Evolutionary conservation across 2,797 vertebrate genomes (phyloP).

Genomic region (Malurus splendens): DNA sequence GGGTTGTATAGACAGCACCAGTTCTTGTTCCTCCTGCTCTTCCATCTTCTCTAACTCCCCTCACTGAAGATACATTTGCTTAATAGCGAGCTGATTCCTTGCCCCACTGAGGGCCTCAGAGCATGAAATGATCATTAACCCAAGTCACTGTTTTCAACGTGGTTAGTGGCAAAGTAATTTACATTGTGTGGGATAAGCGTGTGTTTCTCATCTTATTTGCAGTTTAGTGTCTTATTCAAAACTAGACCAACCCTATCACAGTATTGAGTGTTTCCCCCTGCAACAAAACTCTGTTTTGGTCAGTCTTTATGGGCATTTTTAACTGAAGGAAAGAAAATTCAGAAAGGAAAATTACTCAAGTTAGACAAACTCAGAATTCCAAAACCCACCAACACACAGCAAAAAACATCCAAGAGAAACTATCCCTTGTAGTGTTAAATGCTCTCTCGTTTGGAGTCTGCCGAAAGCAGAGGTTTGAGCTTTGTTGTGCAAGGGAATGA

Average conservation of each 20-base stretch:
- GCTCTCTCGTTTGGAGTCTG: background rate
- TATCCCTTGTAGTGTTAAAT: background rate
- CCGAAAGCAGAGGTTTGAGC: rapidly evolving
- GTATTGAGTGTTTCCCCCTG: background rate
- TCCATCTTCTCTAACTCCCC: background rate
- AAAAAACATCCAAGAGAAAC: background rate
- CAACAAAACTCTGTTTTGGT: background rate
- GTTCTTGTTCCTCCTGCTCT: background rate
- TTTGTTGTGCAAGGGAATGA: background rate
- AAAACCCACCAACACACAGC: background rate
- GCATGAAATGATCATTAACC: background rate
- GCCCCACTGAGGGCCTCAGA: background rate
- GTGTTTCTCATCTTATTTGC: background rate
- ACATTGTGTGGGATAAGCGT: no score
- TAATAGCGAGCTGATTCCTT: background rate
- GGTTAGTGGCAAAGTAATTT: background rate
- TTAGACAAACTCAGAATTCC: background rate
- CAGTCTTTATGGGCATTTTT: background rate
- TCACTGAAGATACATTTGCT: background rate
- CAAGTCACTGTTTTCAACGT: background rate
- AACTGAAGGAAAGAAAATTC: background rate
- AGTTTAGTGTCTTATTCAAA: background rate
- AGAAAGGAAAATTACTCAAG: background rate
- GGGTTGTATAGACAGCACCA: background rate
- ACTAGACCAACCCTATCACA: background rate